Evolutionary conservation across 2,888 invertebrate genomes (phyloP).

Genomic region (Scotopteryx bipunctaria): DNA sequence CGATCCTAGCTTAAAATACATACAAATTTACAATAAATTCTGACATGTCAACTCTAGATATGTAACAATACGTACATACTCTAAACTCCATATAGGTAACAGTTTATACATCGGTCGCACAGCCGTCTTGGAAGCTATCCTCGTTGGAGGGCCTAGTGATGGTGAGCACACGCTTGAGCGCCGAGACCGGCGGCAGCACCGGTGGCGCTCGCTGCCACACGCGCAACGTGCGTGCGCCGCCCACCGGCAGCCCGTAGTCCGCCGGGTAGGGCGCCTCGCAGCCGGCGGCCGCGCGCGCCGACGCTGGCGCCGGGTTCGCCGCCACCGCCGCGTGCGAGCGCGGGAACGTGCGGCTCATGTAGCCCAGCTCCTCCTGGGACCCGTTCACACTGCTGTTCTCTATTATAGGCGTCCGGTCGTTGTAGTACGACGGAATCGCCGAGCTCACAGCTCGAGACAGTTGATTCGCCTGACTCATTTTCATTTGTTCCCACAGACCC

Average conservation of each 20-base stretch:
- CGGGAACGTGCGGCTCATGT: constrained; percentile 85
- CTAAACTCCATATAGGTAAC: constrained; percentile 22
- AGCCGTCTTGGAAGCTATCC: constrained; percentile 96
- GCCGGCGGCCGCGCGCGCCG: constrained; percentile 75
- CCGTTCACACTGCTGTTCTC: constrained; percentile 83
- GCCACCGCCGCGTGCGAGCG: constrained; percentile 70
- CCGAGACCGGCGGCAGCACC: constrained; percentile 92
- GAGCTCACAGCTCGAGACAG: constrained; percentile 84
- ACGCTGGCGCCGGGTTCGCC: constrained; percentile 53
- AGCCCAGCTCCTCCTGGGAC: constrained; percentile 85
- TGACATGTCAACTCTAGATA: constrained; percentile 57
- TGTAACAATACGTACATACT: constrained; percentile 46
- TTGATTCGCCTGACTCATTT: constrained; percentile 76
- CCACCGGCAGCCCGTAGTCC: constrained; percentile 90
- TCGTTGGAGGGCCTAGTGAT: constrained; percentile 94
- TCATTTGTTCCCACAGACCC: constrained; percentile 89
- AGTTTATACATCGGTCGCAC: constrained; percentile 93
- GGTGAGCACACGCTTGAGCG: constrained; percentile 91
- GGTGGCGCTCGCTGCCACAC: constrained; percentile 95
- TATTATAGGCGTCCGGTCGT: constrained; percentile 90
- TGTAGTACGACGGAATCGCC: constrained; percentile 84
- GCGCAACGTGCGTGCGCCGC: constrained; percentile 89
- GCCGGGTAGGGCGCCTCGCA: constrained; percentile 86
- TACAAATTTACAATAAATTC: constrained; percentile 60
- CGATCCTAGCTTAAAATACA: constrained; percentile 55